Conservation (phyloP, 2,888 invertebrate species). For the Drosophila anomelani region DNA sequence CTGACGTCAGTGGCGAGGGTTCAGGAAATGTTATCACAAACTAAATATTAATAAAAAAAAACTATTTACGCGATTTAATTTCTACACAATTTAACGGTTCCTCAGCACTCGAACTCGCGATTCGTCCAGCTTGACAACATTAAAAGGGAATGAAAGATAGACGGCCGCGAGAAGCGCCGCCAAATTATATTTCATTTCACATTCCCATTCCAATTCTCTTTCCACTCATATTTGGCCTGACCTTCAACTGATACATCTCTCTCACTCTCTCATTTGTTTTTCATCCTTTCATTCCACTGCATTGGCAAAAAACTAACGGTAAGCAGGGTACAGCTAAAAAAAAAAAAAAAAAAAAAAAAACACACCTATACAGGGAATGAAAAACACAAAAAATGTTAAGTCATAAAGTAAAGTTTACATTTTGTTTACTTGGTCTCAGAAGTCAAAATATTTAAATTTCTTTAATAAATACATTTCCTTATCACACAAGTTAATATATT, state of each 20-base stretch:
- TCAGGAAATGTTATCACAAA: conserved; percentile 34
- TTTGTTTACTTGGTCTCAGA: not conserved
- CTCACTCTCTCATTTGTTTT: not conserved
- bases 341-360: no score
- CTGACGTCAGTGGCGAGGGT: conserved; percentile 17
- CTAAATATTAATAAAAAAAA: not conserved
- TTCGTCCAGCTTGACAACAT: conserved; percentile 14
- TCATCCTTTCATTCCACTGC: conserved; percentile 11
- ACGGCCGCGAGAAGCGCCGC: not conserved
- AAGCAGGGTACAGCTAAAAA: not conserved
- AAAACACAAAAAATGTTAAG: not conserved
- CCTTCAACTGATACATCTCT: conserved; percentile 16
- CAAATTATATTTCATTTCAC: not conserved
- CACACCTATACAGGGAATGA: not conserved
- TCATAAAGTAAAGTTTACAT: not conserved
- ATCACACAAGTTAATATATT: not conserved
- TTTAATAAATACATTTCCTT: no score
- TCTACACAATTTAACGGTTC: conserved; percentile 23
- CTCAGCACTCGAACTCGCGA: not conserved
- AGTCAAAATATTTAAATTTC: not conserved
- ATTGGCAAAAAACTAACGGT: conserved; percentile 8
- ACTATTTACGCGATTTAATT: conserved; percentile 11
- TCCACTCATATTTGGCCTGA: conserved; percentile 2
- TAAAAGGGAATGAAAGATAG: not conserved
- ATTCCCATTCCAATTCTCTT: not conserved